Conservation (phyloP, 2,113 vertebrate species). For the Platycercus adscitus region DNA sequence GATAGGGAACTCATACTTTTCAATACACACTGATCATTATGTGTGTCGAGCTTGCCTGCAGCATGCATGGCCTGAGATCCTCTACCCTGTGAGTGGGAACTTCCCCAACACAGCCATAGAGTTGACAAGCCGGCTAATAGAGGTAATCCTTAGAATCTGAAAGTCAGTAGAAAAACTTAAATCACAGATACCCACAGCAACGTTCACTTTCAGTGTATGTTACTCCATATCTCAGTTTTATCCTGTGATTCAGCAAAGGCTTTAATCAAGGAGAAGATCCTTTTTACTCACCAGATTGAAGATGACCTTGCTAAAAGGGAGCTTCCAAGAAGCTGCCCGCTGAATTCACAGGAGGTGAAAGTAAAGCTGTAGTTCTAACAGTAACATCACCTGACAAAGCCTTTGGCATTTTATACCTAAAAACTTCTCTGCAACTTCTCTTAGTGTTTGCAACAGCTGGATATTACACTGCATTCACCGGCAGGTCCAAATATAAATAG, state of each 20-base stretch:
- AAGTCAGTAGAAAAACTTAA: neutral
- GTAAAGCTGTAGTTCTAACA: neutral
- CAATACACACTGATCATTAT: neutral
- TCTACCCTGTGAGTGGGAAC: neutral
- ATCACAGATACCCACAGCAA: neutral
- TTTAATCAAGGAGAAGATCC: neutral
- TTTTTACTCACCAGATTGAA: neutral
- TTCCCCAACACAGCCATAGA: neutral
- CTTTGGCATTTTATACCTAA: neutral
- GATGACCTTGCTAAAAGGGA: neutral
- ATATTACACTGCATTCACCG: slow-evolving; percentile 9
- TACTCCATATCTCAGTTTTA: neutral
- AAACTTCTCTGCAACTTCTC: neutral
- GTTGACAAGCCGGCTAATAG: neutral
- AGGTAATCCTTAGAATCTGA: neutral
- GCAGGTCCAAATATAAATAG: slow-evolving; percentile 44
- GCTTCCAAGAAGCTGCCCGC: neutral
- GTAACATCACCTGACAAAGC: neutral
- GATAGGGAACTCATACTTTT: neutral
- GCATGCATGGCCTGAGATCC: fast-evolving
- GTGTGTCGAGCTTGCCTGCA: neutral
- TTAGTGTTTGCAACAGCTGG: slow-evolving; percentile 46
- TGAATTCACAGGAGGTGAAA: neutral
- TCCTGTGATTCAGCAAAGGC: neutral
- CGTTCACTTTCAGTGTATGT: neutral